Evolutionary conservation across 2,888 invertebrate genomes (phyloP).

Genomic region (Lithosia quadra): DNA sequence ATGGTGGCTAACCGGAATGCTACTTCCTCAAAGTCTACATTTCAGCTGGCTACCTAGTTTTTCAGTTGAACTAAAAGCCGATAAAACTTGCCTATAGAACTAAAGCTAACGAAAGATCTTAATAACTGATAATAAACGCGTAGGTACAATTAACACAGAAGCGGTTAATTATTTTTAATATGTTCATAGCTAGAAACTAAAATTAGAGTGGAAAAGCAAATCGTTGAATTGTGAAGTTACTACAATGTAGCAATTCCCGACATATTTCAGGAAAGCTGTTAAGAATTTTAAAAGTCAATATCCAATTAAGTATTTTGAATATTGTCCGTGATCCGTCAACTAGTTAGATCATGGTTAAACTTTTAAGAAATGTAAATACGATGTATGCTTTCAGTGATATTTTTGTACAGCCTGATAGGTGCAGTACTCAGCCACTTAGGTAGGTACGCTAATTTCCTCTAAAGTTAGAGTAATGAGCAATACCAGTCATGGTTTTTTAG

Average conservation of each 20-base stretch:
- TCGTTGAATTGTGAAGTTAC: not conserved
- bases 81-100: slow-evolving; percentile 13
- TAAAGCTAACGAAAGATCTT: not conserved
- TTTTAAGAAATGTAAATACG: no score
- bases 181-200: not conserved
- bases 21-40: slow-evolving; percentile 51
- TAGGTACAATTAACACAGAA: not conserved
- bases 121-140: not conserved
- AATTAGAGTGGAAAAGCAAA: not conserved
- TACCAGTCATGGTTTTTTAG: no score
- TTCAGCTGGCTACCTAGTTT: slow-evolving; percentile 37
- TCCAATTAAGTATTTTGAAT: no score
- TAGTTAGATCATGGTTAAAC: no score
- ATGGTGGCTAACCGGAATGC: slow-evolving; percentile 49
- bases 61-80: slow-evolving; percentile 23
- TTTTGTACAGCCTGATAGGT: no score
- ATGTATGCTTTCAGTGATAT: no score
- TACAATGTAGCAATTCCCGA: not conserved
- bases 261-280: no score
- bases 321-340: no score
- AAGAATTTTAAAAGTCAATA: no score
- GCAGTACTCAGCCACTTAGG: no score
- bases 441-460: no score
- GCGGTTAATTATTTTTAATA: not conserved
- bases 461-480: no score